A percentile compares a stretch with the other conserved stretches of the same genome.
Conservation (phyloP, 2,797 vertebrate genomes). For the Etheostoma nigrum region DNA sequence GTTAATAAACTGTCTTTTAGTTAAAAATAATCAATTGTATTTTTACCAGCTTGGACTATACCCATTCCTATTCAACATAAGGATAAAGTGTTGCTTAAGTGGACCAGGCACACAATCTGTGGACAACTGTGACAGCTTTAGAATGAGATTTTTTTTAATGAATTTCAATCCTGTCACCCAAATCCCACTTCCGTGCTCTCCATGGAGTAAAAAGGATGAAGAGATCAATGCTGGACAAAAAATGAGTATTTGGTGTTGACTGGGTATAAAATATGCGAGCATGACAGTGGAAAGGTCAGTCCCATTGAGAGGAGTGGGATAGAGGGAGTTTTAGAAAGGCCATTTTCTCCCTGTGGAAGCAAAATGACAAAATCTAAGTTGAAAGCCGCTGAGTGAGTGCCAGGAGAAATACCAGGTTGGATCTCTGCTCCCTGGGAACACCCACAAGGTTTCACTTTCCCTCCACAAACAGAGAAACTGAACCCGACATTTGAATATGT, state of each 20-base stretch:
- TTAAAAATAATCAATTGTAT: slow-evolving; percentile 24
- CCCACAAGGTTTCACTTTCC: slow-evolving; percentile 27
- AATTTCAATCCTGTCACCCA: slow-evolving; percentile 34
- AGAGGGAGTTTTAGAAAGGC: slow-evolving; percentile 57
- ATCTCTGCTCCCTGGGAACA: slow-evolving; percentile 39
- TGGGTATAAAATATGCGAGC: slow-evolving; percentile 56
- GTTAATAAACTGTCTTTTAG: slow-evolving; percentile 43
- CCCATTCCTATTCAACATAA: slow-evolving; percentile 16
- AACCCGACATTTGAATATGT: slow-evolving; percentile 34
- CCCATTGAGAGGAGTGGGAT: slow-evolving; percentile 43
- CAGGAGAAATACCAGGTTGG: slow-evolving; percentile 39
- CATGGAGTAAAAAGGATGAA: slow-evolving; percentile 27
- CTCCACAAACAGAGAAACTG: slow-evolving; percentile 28
- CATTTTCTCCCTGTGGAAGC: slow-evolving; percentile 52
- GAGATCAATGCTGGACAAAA: slow-evolving; percentile 42
- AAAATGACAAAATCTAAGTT: slow-evolving; percentile 57
- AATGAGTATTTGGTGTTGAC: slow-evolving; percentile 48
- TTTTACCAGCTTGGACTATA: slow-evolving; percentile 22
- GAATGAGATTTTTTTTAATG: slow-evolving; percentile 1
- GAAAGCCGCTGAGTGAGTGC: slow-evolving; percentile 33
- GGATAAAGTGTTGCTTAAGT: slow-evolving; percentile 34
- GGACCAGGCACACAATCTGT: slow-evolving; percentile 2
- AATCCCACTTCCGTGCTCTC: slow-evolving; percentile 33
- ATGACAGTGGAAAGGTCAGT: slow-evolving; percentile 69
- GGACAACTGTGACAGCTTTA: slow-evolving; percentile 16